These are phyloP conservation scores for Mus spicilegus DNA, from an alignment of 2,113 vertebrate species.

Conservation along the genomic window DNA sequence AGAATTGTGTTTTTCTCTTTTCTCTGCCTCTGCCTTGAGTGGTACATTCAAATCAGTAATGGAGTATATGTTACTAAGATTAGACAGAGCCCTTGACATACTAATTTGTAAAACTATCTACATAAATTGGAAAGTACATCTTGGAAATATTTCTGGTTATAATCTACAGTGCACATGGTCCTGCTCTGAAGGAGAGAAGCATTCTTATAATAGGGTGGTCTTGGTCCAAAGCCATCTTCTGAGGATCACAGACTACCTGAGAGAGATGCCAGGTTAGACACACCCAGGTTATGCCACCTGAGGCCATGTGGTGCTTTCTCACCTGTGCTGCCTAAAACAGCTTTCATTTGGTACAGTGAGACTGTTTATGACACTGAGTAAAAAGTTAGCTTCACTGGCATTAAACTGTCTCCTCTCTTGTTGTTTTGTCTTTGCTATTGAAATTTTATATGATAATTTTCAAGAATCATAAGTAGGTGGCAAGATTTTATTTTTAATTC, in stretches of 20 bases:
- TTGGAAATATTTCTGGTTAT: neutral
- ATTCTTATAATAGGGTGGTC: neutral
- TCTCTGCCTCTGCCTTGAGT: neutral
- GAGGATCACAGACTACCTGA: neutral
- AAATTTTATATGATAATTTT: neutral
- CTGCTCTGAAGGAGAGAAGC: neutral
- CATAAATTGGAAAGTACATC: neutral
- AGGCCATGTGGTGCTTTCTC: neutral
- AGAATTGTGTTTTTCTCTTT: neutral
- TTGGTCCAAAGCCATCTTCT: neutral
- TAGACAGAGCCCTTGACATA: neutral
- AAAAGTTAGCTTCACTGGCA: neutral
- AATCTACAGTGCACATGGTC: neutral
- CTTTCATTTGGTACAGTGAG: neutral
- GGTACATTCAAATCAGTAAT: neutral
- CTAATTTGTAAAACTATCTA: neutral
- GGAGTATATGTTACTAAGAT: neutral
- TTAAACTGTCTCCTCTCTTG: neutral
- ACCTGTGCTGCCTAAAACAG: neutral
- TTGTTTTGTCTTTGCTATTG: neutral
- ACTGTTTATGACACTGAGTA: neutral
- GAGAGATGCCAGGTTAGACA: neutral
- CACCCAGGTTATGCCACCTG: neutral
- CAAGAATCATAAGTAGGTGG: neutral
- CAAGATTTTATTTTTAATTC: conserved; percentile 44